These are phyloP conservation scores for Nematolebias whitei DNA, from an alignment of 2,113 vertebrate genomes.

Conservation along the genomic window DNA sequence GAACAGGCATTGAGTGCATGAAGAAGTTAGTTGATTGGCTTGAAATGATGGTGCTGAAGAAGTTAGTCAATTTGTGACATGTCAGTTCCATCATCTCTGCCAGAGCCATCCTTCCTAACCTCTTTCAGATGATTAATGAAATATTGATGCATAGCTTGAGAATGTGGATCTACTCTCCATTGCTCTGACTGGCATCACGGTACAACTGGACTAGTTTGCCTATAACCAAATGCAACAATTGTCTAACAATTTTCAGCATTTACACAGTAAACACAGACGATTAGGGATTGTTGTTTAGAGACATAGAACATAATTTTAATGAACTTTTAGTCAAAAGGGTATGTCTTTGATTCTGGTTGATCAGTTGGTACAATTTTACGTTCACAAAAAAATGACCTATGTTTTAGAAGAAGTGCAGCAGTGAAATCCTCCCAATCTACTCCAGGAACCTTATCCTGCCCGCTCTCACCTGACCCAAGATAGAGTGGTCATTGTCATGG, in stretches of 20 bases:
- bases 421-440: constrained; percentile 21
- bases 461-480: constrained; percentile 35
- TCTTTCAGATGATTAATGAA: constrained; percentile 28
- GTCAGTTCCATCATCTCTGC: constrained; percentile 3
- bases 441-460: constrained; percentile 34
- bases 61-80: constrained; percentile 3
- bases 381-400: background rate
- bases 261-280: background rate
- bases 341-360: background rate
- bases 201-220: constrained; percentile 2
- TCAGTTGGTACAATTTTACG: background rate
- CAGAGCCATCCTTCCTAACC: constrained; percentile 1
- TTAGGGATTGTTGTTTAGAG: background rate
- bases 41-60: constrained; percentile 19
- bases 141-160: constrained; percentile 20
- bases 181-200: constrained; percentile 8
- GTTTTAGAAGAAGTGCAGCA: background rate
- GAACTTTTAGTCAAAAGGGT: no score
- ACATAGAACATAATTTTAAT: no score
- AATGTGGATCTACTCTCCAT: background rate
- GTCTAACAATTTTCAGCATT: background rate
- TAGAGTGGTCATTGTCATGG: constrained; percentile 34
- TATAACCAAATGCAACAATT: no score
- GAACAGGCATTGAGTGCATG: background rate
- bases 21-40: constrained; percentile 5